These are phyloP conservation scores for Lytechinus variegatus DNA, from an alignment of 35 echinoderm and acorn worm genomes.

Conservation along the genomic window DNA sequence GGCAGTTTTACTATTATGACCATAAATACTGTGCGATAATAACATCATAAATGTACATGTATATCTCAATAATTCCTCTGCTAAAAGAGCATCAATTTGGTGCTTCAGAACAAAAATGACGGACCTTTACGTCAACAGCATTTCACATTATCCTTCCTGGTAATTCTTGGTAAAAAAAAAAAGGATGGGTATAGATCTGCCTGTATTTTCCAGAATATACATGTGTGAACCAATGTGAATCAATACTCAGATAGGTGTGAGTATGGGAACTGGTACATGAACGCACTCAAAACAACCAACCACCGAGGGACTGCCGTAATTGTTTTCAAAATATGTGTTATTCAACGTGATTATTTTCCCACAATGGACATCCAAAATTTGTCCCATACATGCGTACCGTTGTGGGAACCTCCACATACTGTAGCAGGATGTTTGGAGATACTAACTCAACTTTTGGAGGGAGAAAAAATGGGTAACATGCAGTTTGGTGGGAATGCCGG, in stretches of 20 bases:
- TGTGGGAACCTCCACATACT: not conserved
- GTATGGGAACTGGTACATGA: slow-evolving; percentile 10
- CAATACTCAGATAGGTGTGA: not conserved
- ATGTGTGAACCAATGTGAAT: not conserved
- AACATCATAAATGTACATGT: no score
- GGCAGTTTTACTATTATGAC: no score
- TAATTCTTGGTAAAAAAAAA: not conserved
- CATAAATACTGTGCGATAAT: no score
- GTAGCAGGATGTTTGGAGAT: not conserved
- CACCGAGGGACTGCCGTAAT: not conserved
- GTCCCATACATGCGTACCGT: not conserved
- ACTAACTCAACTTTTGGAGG: not conserved
- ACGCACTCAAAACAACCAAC: not conserved
- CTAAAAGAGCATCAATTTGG: no score
- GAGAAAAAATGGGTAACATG: not conserved
- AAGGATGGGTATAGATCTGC: not conserved
- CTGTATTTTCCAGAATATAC: not conserved
- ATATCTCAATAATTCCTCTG: no score
- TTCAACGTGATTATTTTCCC: slow-evolving; percentile 18
- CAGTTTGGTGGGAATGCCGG: not conserved
- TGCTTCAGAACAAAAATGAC: no score
- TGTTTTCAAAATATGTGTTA: slow-evolving; percentile 8
- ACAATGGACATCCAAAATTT: not conserved
- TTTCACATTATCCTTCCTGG: not conserved
- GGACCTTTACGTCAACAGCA: no score